Base-by-base conservation (phyloP, 2,113 vertebrate genomes). In the Bambusicola thoracicus region DNA sequence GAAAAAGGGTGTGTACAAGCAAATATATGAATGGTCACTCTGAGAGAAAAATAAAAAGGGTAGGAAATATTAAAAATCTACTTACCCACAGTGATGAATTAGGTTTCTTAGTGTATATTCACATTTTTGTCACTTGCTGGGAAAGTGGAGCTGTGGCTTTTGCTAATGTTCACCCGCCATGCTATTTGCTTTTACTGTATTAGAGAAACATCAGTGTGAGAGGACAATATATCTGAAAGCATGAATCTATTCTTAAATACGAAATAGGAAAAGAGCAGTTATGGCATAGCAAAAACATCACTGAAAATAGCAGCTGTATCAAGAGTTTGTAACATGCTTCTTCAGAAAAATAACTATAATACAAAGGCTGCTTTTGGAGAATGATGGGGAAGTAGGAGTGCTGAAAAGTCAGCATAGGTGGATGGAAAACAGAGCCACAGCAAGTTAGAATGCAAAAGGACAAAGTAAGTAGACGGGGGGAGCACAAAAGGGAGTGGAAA, bases 371-470 rank as follows among this genome's bases (percentile, higher is more conserved):
- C 53, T 62, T 80, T 87, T 62, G 77, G 51, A 92, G 74, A 86
- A 73, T 44, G 87, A 85, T 41, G 55, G 0, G 68, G 72, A 24
- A 65, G 3, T 58, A 58, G 24, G 44, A 83, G 63, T 63, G 59
- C 36, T 94, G 91, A 87, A 92, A 90, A 68, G 46, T 80, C 70
- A 27, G 18, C 80, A 89, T 80, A 94, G 91, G 92, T 89, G 87
- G 85, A 72, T 79, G 36, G 67, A 88, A 94, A 95, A 93, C 85
- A 94, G 83, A 92, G 51, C 78, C 87, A 62, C 67, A 90, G 79
- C 84, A 89, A 69, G 49, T 72, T 93, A 81, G 75, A 88, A 95
- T 84, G 86, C 67, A 95, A 89, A 95, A 94, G 78, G 76, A 36
- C 63, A 69, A 94, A 90, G 86, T 62, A 89, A 92, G 89, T 93